Evolutionary conservation across 2,888 invertebrate genomes (phyloP), one percentile per base, ranked within the genome.

Genomic region (Trichogramma dendrolimi): DNA sequence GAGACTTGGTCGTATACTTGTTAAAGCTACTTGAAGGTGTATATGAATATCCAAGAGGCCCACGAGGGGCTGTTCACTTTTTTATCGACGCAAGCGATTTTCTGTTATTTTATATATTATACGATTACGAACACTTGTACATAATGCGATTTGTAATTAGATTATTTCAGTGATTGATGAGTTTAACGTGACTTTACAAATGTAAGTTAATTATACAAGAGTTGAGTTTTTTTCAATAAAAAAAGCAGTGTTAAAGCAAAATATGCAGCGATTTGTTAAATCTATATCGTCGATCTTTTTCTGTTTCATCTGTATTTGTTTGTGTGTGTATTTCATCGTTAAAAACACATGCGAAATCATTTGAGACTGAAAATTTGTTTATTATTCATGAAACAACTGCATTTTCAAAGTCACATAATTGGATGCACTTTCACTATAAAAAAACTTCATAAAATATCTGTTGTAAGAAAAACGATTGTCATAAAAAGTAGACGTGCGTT

Each of bases 11-110:
- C 3, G 27, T 27, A 2, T 27, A 27, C 27, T 27, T 27, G 27
- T 27, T 27, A 27, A 27, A 27, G 27, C 27, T 27, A 27, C 27
- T 27, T 27, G 27, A 27, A 27, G 27, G 27, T 27, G 27, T 27
- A 27, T 27, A 27, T 27, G 27, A 27, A 27, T 27, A 27, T 27
- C 27, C 27, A 27, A 27, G 27, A 27, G 27, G 27, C 27, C 27
- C 58, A 58, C 60, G 44, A 57, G 63, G 65, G 65, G 65, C 63
- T 66, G 55, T 66, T 66, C 63, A 66, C 65, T 39, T 60, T 55
- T 55, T 49, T 58, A 48, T 56, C 38, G 42, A 43, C 4, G 41
- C 14, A 41, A 55, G 14, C 44, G 14, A 49, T 46, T 27, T 53
- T 42, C 46, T 54, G 14, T 53, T 39, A 5, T 11, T 14, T 50